A percentile compares a stretch with the other conserved stretches of the same genome.
These are phyloP conservation scores for Hetaerina titia DNA, from an alignment of 2,888 invertebrate species.

Conservation along the genomic window DNA sequence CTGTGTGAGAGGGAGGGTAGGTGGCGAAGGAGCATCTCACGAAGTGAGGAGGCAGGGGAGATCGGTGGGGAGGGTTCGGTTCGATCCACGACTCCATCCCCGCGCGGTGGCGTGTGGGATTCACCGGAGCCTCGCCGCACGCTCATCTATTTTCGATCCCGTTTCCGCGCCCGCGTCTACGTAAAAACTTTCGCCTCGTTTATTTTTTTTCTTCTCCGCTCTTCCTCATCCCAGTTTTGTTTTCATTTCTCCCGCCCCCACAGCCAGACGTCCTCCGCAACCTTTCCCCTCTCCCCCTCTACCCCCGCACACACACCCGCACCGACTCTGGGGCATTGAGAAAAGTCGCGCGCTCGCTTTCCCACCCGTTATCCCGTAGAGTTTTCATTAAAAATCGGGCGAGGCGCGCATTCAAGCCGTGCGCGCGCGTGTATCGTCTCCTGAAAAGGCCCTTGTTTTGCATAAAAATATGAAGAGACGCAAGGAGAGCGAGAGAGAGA, in stretches of 20 bases:
- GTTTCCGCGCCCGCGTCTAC: no score
- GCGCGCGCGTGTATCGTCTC: not conserved
- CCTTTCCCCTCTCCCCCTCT: not conserved
- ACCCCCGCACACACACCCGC: not conserved
- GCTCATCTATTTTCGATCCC: no score
- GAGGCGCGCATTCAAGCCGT: not conserved
- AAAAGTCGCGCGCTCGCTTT: not conserved
- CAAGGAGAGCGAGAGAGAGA: no score
- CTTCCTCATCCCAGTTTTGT: not conserved
- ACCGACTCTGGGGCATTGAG: not conserved
- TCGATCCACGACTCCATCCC: no score
- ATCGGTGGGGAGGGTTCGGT: no score
- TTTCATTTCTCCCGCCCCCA: not conserved
- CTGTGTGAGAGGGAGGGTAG: no score
- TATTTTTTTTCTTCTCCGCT: not conserved
- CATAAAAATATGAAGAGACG: not conserved
- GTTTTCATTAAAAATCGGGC: slow-evolving; percentile 28
- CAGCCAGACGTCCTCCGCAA: not conserved
- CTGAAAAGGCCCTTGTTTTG: not conserved
- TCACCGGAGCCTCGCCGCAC: no score
- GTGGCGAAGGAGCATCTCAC: no score
- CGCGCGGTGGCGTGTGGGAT: no score
- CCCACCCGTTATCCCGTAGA: not conserved
- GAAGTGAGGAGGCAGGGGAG: no score
- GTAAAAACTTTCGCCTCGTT: no score